Conservation (phyloP, 2,797 vertebrate species). For the Pitangus sulphuratus region DNA sequence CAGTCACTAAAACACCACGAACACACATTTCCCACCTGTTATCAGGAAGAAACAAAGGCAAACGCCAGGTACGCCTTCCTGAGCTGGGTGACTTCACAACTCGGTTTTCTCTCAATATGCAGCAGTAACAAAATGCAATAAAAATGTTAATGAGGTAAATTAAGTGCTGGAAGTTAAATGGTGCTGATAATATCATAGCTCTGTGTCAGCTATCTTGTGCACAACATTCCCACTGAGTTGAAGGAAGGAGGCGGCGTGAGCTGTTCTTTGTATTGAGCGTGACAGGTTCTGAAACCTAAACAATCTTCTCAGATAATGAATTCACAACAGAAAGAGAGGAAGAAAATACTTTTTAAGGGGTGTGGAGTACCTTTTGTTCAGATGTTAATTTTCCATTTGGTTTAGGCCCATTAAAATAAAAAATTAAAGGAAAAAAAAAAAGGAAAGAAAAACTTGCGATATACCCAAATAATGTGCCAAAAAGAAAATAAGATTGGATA, state of each 20-base stretch:
- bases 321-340: constrained; percentile 49
- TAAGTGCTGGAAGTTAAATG: constrained; percentile 48
- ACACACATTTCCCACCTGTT: neutral
- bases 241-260: neutral
- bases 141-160: constrained; percentile 49
- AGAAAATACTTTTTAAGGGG: constrained; percentile 33
- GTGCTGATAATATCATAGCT: constrained; percentile 6
- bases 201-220: neutral
- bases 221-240: neutral
- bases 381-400: constrained; percentile 62
- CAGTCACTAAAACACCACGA: constrained; percentile 29
- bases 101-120: neutral
- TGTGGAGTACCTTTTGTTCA: constrained; percentile 40
- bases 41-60: constrained; percentile 30
- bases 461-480: neutral
- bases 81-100: neutral
- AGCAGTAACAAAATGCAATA: neutral
- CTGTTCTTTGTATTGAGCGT: neutral
- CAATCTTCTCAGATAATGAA: constrained; percentile 52
- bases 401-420: neutral
- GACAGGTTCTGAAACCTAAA: constrained; percentile 47
- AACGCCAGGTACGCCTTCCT: neutral
- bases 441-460: neutral
- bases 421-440: no score
- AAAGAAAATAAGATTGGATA: neutral